phyloP scores from a whole-genome alignment of 2,797 vertebrate species.

The Sebastes reedi region DNA sequence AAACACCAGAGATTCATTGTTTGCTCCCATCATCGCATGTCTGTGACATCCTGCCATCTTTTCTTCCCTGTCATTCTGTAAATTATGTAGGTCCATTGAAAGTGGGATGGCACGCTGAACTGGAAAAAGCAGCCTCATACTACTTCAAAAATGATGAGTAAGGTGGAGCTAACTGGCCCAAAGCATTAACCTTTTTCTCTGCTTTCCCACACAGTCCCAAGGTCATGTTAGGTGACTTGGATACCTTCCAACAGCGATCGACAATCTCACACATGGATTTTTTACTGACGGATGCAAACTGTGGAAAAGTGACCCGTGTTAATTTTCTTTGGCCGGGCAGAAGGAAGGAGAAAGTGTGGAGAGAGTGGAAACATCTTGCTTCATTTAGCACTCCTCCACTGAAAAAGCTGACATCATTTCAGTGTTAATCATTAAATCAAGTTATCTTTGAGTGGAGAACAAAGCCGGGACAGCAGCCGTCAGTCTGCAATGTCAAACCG shows the following conservation, averaged over 20 bases:
- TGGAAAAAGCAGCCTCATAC: conserved; percentile 25
- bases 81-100: conserved; percentile 15
- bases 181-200: conserved; percentile 6
- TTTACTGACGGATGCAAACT: conserved; percentile 24
- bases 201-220: conserved; percentile 34
- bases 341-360: background rate
- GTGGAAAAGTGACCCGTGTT: background rate
- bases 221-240: conserved; percentile 24
- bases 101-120: background rate
- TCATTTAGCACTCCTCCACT: background rate
- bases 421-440: conserved; percentile 34
- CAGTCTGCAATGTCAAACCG: background rate
- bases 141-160: conserved; percentile 19
- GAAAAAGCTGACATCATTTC: conserved; percentile 18
- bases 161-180: background rate
- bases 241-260: background rate
- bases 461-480: background rate
- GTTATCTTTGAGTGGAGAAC: conserved; percentile 20
- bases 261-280: background rate
- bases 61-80: conserved; percentile 22
- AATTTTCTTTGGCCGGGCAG: conserved; percentile 6
- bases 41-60: background rate
- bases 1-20: conserved; percentile 30
- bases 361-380: conserved; percentile 9
- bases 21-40: conserved; percentile 16